phyloP scores from a whole-genome alignment of 1,140 invertebrate species.

The Lordiphosa stackelbergi region DNA sequence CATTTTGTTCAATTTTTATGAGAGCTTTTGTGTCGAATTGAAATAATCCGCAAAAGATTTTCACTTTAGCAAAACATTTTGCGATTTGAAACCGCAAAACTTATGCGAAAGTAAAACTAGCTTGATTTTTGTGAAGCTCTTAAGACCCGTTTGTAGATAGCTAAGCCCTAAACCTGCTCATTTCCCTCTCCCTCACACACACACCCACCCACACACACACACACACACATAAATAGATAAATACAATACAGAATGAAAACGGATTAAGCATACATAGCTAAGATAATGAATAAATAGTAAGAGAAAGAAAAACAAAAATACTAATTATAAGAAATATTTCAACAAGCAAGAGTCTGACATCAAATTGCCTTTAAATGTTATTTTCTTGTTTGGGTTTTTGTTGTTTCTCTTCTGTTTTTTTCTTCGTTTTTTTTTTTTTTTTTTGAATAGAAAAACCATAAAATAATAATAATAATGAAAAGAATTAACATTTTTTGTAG shows the following conservation, averaged over 20 bases:
- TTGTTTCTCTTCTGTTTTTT: background rate
- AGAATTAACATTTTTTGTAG: constrained; percentile 59
- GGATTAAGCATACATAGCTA: constrained; percentile 25
- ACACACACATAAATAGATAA: constrained; percentile 1
- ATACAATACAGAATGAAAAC: constrained; percentile 9
- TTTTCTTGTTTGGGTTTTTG: constrained; percentile 24
- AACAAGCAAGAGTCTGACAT: constrained; percentile 70
- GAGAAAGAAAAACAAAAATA: constrained; percentile 24
- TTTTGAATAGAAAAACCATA: constrained; percentile 13
- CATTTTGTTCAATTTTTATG: too few relatives aligned
- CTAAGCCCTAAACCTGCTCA: constrained; percentile 9
- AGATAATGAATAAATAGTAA: constrained; percentile 25
- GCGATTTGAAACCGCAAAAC: too few relatives aligned
- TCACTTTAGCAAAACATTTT: too few relatives aligned
- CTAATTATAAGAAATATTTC: constrained; percentile 18
- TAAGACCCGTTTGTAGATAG: constrained; percentile 17
- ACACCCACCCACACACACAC: constrained; percentile 1
- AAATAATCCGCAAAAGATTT: too few relatives aligned
- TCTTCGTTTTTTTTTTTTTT: background rate
- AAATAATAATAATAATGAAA: constrained; percentile 18
- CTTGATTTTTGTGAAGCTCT: too few relatives aligned
- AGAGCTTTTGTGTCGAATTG: too few relatives aligned
- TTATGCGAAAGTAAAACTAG: too few relatives aligned
- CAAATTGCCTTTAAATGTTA: constrained; percentile 66
- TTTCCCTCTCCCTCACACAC: constrained; percentile 7